A percentile compares a stretch with the other conserved stretches of the same genome.
phyloP scores from a whole-genome alignment of 37 sponge, comb jelly and placozoan species.

The Petrosia ficiformis region DNA sequence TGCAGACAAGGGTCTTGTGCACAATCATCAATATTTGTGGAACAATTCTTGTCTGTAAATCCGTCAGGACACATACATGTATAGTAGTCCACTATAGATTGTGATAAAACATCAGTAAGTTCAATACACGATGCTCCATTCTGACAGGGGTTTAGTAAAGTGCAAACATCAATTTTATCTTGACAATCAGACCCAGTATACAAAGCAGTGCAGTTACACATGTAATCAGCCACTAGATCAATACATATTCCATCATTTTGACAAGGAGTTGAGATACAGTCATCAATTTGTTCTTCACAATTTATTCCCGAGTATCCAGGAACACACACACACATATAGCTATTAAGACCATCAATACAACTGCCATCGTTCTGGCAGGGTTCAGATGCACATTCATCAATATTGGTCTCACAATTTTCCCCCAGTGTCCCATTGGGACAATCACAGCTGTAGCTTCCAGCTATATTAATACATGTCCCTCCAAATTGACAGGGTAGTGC shows the following conservation, averaged over 20 bases:
- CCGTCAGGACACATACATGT: constrained; percentile 1
- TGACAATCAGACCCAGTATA: not conserved
- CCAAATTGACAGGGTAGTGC: constrained; percentile 1
- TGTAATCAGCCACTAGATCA: not conserved
- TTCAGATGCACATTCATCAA: not conserved
- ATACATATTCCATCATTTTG: constrained; percentile 1
- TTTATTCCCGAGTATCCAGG: not conserved
- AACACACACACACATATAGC: not conserved
- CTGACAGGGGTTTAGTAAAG: constrained; percentile 6
- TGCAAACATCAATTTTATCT: constrained; percentile 9
- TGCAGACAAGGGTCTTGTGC: constrained; percentile 10
- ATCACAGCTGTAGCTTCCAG: not conserved
- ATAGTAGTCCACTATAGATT: not conserved
- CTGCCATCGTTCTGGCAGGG: not conserved
- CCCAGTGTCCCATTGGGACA: not conserved
- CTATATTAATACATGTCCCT: not conserved
- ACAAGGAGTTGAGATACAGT: constrained; percentile 4
- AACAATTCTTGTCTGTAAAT: not conserved
- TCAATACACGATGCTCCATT: constrained; percentile 28
- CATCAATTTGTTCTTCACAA: not conserved
- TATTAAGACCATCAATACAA: not conserved
- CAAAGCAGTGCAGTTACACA: not conserved
- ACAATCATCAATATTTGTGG: constrained; percentile 6
- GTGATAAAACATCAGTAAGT: not conserved
- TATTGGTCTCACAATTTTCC: constrained; percentile 5